Conservation (phyloP, 2,888 invertebrate species). For the Mimachlamys varia region DNA sequence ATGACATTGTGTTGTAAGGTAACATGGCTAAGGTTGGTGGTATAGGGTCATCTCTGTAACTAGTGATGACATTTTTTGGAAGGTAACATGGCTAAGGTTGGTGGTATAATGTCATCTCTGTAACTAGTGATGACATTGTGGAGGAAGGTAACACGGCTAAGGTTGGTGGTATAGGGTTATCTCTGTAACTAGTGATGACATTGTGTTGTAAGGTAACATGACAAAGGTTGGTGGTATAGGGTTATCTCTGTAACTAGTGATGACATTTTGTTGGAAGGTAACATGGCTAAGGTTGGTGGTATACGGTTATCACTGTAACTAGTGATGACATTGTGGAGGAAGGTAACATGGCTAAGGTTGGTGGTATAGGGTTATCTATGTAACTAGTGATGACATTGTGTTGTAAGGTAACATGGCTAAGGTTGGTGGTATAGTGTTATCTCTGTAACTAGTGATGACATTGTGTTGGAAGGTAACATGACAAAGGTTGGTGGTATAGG, state of each 20-base stretch:
- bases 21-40: conserved; percentile 74
- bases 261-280: conserved; percentile 74
- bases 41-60: background rate
- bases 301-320: background rate
- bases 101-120: background rate
- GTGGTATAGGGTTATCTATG: background rate
- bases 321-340: conserved; percentile 70
- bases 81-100: conserved; percentile 77
- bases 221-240: conserved; percentile 72
- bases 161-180: conserved; percentile 61
- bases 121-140: conserved; percentile 67
- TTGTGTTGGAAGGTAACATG: conserved; percentile 74
- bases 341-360: conserved; percentile 77
- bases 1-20: conserved; percentile 73
- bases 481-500: conserved; percentile 72
- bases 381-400: conserved; percentile 67
- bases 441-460: conserved; percentile 51
- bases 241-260: conserved; percentile 41
- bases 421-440: conserved; percentile 61
- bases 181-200: conserved; percentile 51
- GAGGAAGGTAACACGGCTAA: conserved; percentile 74
- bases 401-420: conserved; percentile 74
- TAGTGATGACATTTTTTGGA: conserved; percentile 70
- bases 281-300: conserved; percentile 73
- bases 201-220: conserved; percentile 74